A percentile compares a stretch with the other conserved stretches of the same genome.
phyloP scores from a whole-genome alignment of 2,113 vertebrate species.

The Megalops atlanticus region DNA sequence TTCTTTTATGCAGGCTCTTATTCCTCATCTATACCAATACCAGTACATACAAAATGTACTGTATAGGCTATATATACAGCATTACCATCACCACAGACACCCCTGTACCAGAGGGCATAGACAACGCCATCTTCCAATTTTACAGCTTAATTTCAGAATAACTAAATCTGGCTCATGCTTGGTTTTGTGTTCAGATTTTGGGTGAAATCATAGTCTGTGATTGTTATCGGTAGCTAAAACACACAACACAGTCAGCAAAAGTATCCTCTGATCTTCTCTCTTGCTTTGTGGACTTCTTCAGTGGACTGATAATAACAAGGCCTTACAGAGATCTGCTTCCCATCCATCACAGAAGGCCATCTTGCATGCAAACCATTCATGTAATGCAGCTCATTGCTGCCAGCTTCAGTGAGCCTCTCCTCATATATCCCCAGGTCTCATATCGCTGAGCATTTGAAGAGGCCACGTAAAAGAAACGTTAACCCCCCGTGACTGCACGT shows the following conservation, averaged over 20 bases:
- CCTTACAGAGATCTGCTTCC: not conserved
- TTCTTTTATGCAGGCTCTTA: not conserved
- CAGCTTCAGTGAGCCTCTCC: constrained; percentile 11
- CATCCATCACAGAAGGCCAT: not conserved
- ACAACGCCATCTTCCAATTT: not conserved
- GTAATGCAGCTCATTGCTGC: not conserved
- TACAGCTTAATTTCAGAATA: not conserved
- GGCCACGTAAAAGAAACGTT: not conserved
- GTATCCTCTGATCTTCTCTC: not conserved
- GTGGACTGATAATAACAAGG: not conserved
- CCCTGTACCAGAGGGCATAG: not conserved
- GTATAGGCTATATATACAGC: not conserved
- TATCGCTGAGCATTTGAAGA: not conserved
- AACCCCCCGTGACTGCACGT: not conserved
- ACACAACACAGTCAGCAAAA: not conserved
- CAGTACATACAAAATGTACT: not conserved
- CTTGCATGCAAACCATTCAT: not conserved
- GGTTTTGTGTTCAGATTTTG: not conserved
- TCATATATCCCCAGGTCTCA: constrained; percentile 21
- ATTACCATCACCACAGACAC: not conserved
- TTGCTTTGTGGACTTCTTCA: not conserved
- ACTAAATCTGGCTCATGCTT: not conserved
- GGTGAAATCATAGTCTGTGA: not conserved
- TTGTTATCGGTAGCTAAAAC: not conserved
- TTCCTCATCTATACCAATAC: not conserved